These are phyloP conservation scores for Acrobasis suavella DNA, from an alignment of 2,888 invertebrate genomes.

Conservation along the genomic window DNA sequence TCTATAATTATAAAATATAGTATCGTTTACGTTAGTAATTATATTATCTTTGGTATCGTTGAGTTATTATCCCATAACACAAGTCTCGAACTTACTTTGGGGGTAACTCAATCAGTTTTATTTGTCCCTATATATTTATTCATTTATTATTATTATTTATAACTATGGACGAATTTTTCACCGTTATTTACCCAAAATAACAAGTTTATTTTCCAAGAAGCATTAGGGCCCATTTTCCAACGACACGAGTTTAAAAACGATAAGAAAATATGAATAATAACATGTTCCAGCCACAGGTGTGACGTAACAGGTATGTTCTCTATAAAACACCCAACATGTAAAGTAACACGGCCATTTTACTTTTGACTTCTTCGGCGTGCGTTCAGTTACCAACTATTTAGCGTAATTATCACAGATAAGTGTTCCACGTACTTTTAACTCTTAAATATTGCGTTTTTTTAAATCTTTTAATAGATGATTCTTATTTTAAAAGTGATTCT, in stretches of 20 bases:
- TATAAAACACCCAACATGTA: constrained; percentile 68
- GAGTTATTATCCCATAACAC: too few species aligned
- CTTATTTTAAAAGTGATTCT: constrained; percentile 30
- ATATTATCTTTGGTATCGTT: too few species aligned
- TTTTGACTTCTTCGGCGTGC: constrained; percentile 44
- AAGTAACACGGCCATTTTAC: constrained; percentile 68
- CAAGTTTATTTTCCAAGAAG: constrained; percentile 35
- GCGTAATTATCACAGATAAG: constrained; percentile 50
- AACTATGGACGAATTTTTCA: too few species aligned
- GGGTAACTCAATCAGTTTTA: too few species aligned
- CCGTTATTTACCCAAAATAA: too few species aligned
- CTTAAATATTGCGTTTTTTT: constrained; percentile 22
- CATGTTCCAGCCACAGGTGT: constrained; percentile 62
- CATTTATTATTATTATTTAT: too few species aligned
- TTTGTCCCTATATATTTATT: too few species aligned
- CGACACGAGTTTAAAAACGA: constrained; percentile 44
- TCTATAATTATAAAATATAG: too few species aligned
- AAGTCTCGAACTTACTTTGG: too few species aligned
- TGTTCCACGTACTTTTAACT: constrained; percentile 31
- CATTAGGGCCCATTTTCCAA: constrained; percentile 47
- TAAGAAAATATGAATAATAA: constrained; percentile 61
- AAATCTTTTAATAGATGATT: constrained; percentile 1
- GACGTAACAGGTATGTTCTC: constrained; percentile 72
- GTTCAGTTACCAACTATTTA: constrained; percentile 51
- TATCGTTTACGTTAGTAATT: too few species aligned